Evolutionary conservation across 2,888 invertebrate species (phyloP).

Genomic region (Sycophila texana): DNA sequence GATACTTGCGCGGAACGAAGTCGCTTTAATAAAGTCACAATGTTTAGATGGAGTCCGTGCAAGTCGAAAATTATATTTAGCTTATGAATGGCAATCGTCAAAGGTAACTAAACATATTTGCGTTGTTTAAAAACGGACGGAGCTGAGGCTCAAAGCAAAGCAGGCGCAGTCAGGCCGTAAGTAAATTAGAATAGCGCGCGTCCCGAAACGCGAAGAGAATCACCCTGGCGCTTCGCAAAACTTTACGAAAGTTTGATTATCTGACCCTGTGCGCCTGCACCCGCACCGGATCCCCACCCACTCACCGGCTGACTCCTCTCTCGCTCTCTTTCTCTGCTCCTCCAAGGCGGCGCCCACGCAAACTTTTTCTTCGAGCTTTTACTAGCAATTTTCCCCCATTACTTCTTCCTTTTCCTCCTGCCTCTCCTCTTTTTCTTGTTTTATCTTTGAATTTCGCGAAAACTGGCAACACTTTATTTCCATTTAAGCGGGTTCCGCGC

Average conservation of each 20-base stretch:
- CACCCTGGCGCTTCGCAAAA: constrained; percentile 13
- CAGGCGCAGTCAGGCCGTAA: background rate
- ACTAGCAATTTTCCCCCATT: constrained; percentile 39
- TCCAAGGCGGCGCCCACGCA: background rate
- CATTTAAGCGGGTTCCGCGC: constrained; percentile 9
- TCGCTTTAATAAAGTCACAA: too few relatives aligned
- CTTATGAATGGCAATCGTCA: constrained; percentile 15
- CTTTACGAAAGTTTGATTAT: constrained; percentile 39
- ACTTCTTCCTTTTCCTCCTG: constrained; percentile 1
- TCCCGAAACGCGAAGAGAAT: constrained; percentile 14
- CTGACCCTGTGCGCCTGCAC: constrained; percentile 16
- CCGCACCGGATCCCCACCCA: background rate
- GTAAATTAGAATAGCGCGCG: constrained; percentile 33
- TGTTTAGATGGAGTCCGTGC: background rate
- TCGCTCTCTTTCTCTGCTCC: background rate
- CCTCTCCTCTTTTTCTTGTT: background rate
- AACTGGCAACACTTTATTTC: constrained; percentile 21
- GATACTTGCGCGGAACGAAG: too few relatives aligned
- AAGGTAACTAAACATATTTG: constrained; percentile 25
- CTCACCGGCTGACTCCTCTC: background rate
- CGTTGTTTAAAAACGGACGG: constrained; percentile 17
- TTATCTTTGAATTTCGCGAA: background rate
- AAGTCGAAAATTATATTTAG: constrained; percentile 22
- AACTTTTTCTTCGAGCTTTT: constrained; percentile 39
- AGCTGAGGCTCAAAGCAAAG: constrained; percentile 17